Conservation (phyloP, 2,113 vertebrate genomes). For the Polyodon spathula region DNA sequence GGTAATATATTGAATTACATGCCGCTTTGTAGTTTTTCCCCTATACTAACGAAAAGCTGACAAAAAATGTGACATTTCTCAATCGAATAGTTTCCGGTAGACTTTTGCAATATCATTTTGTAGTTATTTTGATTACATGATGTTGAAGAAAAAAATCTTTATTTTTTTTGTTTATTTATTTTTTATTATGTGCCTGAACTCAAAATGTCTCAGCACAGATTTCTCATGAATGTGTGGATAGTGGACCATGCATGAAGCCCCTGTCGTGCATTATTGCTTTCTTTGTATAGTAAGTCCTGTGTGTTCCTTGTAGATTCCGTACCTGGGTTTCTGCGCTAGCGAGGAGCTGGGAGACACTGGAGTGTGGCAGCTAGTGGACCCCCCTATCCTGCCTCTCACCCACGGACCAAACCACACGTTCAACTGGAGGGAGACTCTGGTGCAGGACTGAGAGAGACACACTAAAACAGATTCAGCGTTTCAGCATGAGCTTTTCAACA, state of each 20-base stretch:
- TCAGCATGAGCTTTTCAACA: constrained; percentile 3
- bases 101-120: too few species aligned
- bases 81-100: too few species aligned
- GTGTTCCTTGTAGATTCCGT: constrained; percentile 74
- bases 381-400: constrained; percentile 90
- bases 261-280: constrained; percentile 6
- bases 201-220: background rate
- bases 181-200: background rate
- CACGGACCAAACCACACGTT: constrained; percentile 95
- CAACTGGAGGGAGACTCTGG: constrained; percentile 94
- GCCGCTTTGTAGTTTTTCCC: too few species aligned
- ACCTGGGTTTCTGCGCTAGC: constrained; percentile 90
- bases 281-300: background rate
- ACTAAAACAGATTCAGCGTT: too few species aligned
- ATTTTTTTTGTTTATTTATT: constrained; percentile 4
- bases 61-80: too few species aligned
- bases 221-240: background rate
- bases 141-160: too few species aligned
- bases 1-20: too few species aligned
- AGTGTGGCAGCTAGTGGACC: constrained; percentile 92
- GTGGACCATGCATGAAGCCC: too few species aligned
- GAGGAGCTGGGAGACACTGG: constrained; percentile 91
- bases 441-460: constrained; percentile 65
- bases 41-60: too few species aligned
- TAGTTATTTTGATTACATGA: too few species aligned